Evolutionary conservation across 2,113 vertebrate species (phyloP).

Genomic region (Eubucco bourcierii): DNA sequence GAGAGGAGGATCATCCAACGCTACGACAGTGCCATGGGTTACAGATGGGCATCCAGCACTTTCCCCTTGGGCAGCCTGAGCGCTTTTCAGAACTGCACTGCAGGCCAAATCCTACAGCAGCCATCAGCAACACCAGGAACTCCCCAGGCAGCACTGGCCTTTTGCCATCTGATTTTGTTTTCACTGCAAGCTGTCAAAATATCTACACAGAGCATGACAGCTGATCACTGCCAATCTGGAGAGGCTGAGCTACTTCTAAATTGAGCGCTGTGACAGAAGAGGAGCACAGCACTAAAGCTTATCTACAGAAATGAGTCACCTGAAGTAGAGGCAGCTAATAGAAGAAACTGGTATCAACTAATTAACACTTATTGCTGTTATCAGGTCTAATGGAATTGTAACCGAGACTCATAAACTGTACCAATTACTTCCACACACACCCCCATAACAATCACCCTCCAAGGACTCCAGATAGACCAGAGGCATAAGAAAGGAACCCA

Average conservation of each 20-base stretch:
- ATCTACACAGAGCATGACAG: background rate
- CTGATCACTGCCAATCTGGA: background rate
- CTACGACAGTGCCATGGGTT: background rate
- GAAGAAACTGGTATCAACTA: slow-evolving; percentile 53
- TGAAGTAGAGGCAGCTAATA: slow-evolving; percentile 10
- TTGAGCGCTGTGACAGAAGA: background rate
- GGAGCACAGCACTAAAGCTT: background rate
- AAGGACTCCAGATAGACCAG: no score
- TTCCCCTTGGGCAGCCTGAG: background rate
- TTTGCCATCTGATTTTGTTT: background rate
- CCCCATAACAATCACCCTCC: no score
- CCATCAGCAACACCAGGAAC: background rate
- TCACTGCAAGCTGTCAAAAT: background rate
- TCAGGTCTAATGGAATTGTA: background rate
- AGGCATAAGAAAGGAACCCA: no score
- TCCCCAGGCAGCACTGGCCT: background rate
- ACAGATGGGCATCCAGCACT: background rate
- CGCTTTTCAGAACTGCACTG: background rate
- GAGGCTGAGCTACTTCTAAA: slow-evolving; percentile 27
- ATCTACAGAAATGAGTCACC: slow-evolving; percentile 8
- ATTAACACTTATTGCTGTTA: slow-evolving; percentile 56
- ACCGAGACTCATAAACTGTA: background rate
- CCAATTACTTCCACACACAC: no score
- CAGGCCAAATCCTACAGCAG: background rate
- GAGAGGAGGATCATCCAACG: background rate